Evolutionary conservation across 1,140 invertebrate species (phyloP), one percentile per base, ranked within the genome.

Genomic region (Amyelois transitella): DNA sequence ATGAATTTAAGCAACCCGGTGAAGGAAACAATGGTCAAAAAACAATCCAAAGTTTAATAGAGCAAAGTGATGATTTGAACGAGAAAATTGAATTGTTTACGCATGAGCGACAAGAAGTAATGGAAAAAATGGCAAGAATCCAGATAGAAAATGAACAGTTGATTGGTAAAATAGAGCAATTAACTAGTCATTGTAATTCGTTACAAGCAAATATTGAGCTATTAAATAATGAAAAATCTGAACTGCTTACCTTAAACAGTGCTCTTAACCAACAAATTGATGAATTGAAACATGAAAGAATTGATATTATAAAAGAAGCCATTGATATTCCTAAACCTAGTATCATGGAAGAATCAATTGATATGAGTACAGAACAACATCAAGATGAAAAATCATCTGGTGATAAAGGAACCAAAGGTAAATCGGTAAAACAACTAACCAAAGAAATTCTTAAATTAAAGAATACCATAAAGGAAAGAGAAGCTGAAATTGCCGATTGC

Each of bases 21-120:
- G 51, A 51, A 65, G 18, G 79, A 65, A 62, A 75, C 77, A 64
- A 81, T 63, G 91, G 75, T 79, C 32, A 38, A 8, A 90, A 90
- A 76, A 90, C 83, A 60, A 84, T 91, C 14, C 70, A 85, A 21
- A 89, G 90, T 69, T 75, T 91, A 20, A 82, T 88, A 1, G 85
- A 90, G 68, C 91, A 92, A 75, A 90, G 88, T 60, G 81, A 81
- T 3, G 92, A 94, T 70, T 75, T 93, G 57, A 85, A 91, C 56
- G 90, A 91, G 55, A 93, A 91, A 78, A 91, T 94, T 47, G 92
- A 94, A 70, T 77, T 92, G 8, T 91, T 94, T 56, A 88, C 91
- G 38, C 84, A 89, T 59, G 90, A 94, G 87, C 75, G 91, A 48
- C 77, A 92, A 76, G 93, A 94, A 72, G 89, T 94, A 5, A 88